Evolutionary conservation across 2,113 vertebrate genomes (phyloP).

Genomic region (Notiomystis cincta): DNA sequence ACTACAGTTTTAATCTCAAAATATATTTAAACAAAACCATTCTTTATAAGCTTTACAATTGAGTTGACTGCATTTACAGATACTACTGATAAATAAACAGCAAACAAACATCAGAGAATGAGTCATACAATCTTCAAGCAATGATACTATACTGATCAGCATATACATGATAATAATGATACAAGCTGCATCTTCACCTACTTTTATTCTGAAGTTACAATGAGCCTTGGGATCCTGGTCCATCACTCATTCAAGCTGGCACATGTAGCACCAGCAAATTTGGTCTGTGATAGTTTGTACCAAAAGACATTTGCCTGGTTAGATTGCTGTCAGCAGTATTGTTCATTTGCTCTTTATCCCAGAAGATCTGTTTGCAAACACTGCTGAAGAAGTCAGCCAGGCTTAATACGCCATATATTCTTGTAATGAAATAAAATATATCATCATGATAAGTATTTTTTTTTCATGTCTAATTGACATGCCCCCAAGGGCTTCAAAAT

Average conservation of each 20-base stretch:
- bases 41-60: not conserved
- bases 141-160: not conserved
- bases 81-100: not conserved
- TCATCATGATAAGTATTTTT: not conserved
- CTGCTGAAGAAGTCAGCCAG: not conserved
- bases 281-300: not conserved
- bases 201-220: not conserved
- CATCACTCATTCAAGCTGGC: not conserved
- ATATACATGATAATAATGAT: not conserved
- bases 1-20: not conserved
- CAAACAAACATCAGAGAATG: not conserved
- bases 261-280: not conserved
- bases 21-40: not conserved
- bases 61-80: not conserved
- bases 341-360: not conserved
- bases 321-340: not conserved
- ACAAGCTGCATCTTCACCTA: not conserved
- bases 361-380: not conserved
- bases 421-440: not conserved
- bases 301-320: not conserved
- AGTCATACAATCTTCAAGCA: not conserved
- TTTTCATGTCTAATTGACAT: not conserved
- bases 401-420: not conserved
- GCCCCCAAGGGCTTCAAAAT: not conserved
- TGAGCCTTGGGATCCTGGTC: not conserved